Conservation (phyloP, 2,888 invertebrate species). For the Brenthis daphne region DNA sequence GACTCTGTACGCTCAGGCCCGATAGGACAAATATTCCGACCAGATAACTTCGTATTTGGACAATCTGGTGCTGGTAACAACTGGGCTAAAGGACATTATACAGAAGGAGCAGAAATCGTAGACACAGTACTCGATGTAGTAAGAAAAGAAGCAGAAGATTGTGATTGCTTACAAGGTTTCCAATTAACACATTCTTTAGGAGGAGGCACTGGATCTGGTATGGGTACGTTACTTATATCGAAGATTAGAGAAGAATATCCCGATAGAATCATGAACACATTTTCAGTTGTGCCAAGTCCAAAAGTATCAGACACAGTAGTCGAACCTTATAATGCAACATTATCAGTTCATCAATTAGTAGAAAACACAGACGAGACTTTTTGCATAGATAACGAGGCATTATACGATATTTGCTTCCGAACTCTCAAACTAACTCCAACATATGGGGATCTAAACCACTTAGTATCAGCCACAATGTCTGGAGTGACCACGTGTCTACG, state of each 20-base stretch:
- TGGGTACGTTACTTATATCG: slow-evolving; percentile 23
- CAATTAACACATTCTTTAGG: slow-evolving; percentile 21
- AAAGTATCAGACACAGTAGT: slow-evolving; percentile 18
- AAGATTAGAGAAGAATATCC: slow-evolving; percentile 24
- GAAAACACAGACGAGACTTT: slow-evolving; percentile 20
- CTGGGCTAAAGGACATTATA: slow-evolving; percentile 23
- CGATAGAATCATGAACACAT: slow-evolving; percentile 21
- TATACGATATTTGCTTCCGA: slow-evolving; percentile 18
- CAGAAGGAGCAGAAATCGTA: slow-evolving; percentile 21
- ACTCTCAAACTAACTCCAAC: slow-evolving; percentile 16
- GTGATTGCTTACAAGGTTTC: slow-evolving; percentile 25
- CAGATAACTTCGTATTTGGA: slow-evolving; percentile 21
- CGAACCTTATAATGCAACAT: slow-evolving; percentile 17
- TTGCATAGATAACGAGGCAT: slow-evolving; percentile 18
- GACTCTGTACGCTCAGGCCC: slow-evolving; percentile 17
- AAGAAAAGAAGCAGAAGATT: slow-evolving; percentile 22
- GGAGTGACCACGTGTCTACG: slow-evolving; percentile 19
- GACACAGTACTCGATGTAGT: slow-evolving; percentile 19
- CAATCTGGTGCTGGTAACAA: slow-evolving; percentile 21
- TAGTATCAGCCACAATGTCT: slow-evolving; percentile 19
- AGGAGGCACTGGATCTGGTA: slow-evolving; percentile 21
- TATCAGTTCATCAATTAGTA: slow-evolving; percentile 17
- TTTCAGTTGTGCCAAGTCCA: slow-evolving; percentile 20
- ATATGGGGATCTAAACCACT: slow-evolving; percentile 17
- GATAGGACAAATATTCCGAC: slow-evolving; percentile 19